These are phyloP conservation scores for Epinephelus lanceolatus DNA, from an alignment of 2,113 vertebrate species.

Conservation along the genomic window DNA sequence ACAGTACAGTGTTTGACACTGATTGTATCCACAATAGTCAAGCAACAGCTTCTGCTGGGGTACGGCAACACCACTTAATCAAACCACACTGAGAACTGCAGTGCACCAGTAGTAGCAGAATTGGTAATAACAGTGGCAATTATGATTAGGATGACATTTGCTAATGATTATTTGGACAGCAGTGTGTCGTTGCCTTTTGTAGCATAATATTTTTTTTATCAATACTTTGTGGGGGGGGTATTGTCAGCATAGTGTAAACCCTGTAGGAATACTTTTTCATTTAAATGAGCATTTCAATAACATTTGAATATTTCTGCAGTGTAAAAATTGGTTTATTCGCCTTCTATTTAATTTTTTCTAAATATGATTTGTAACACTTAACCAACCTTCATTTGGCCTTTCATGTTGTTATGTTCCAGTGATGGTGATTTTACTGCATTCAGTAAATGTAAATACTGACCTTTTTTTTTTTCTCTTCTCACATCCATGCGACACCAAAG, in stretches of 20 bases:
- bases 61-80: too few species aligned
- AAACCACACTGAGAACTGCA: too few species aligned
- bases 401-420: background rate
- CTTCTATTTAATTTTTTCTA: background rate
- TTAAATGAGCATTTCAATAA: background rate
- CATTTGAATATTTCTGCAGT: background rate
- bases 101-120: too few species aligned
- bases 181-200: too few species aligned
- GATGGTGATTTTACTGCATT: constrained; percentile 9
- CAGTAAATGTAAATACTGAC: constrained; percentile 19
- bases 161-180: too few species aligned
- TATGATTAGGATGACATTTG: too few species aligned
- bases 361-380: background rate
- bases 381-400: background rate
- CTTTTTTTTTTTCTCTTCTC: background rate
- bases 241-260: background rate
- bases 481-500: constrained; percentile 20
- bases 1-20: too few species aligned
- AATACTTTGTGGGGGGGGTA: too few species aligned
- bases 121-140: too few species aligned
- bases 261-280: background rate
- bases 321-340: background rate
- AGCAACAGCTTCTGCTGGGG: too few species aligned
- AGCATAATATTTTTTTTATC: too few species aligned
- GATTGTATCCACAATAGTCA: too few species aligned